Evolutionary conservation across 2,113 vertebrate species (phyloP).

Genomic region (Hemibagrus wyckioides): DNA sequence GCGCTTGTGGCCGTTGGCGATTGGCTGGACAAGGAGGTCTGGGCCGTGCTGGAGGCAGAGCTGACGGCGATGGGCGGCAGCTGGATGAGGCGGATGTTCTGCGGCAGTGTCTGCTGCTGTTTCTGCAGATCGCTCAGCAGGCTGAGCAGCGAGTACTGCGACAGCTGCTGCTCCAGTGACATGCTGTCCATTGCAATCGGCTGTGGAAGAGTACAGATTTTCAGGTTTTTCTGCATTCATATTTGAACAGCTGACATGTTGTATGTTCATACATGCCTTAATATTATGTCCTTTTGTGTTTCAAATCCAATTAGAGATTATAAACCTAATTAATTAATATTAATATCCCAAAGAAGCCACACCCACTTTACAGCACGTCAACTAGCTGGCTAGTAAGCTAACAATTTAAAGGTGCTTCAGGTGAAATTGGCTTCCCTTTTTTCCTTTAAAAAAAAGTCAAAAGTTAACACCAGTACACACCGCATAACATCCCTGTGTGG

Average conservation of each 20-base stretch:
- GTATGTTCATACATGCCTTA: neutral
- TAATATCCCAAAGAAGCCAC: too few relatives aligned
- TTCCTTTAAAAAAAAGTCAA: too few relatives aligned
- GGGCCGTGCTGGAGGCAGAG: constrained; percentile 78
- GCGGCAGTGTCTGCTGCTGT: constrained; percentile 72
- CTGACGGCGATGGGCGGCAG: constrained; percentile 80
- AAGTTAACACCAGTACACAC: too few relatives aligned
- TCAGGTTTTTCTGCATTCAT: neutral
- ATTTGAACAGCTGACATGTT: neutral
- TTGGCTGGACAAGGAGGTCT: constrained; percentile 83
- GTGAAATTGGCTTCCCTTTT: too few relatives aligned
- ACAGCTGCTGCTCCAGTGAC: constrained; percentile 92
- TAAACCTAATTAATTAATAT: too few relatives aligned
- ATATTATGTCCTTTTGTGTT: neutral
- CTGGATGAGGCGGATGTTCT: constrained; percentile 81
- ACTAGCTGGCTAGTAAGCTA: too few relatives aligned
- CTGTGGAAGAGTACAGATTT: constrained; percentile 62
- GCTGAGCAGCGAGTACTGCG: constrained; percentile 89
- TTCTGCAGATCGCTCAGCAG: constrained; percentile 84
- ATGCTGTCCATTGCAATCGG: constrained; percentile 82
- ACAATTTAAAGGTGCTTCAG: too few relatives aligned
- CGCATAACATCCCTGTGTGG: too few relatives aligned
- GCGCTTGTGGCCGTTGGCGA: constrained; percentile 84
- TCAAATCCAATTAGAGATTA: neutral
- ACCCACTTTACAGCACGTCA: too few relatives aligned